Evolutionary conservation across 2,888 invertebrate species (phyloP).

Genomic region (Zaprionus lineosus): DNA sequence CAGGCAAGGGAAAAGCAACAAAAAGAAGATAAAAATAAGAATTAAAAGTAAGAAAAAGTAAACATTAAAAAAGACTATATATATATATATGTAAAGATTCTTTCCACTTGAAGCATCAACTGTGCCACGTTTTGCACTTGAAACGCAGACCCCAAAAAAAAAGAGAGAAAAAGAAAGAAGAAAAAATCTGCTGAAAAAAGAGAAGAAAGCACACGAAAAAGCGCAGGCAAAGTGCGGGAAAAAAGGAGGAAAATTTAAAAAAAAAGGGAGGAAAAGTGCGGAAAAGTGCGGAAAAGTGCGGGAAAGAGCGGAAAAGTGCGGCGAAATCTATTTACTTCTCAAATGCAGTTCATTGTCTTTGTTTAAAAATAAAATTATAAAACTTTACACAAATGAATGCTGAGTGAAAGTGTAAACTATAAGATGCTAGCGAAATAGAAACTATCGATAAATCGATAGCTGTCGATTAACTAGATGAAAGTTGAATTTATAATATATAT

Average conservation of each 20-base stretch:
- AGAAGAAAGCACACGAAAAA: not conserved
- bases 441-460: too few relatives aligned
- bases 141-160: slow-evolving; percentile 14
- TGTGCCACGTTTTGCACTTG: slow-evolving; percentile 36
- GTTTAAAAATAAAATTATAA: not conserved
- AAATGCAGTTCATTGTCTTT: slow-evolving; percentile 61
- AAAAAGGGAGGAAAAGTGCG: not conserved
- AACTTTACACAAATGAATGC: slow-evolving; percentile 2
- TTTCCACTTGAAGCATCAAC: slow-evolving; percentile 25
- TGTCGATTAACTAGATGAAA: too few relatives aligned
- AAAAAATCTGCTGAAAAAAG: not conserved
- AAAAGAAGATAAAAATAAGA: not conserved
- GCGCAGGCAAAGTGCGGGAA: not conserved
- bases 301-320: not conserved
- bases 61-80: not conserved
- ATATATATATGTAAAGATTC: slow-evolving; percentile 6
- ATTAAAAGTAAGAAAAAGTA: slow-evolving; percentile 1
- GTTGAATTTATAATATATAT: too few relatives aligned
- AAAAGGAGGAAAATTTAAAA: not conserved
- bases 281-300: not conserved
- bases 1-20: not conserved
- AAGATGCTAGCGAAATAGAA: too few relatives aligned
- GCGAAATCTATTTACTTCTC: not conserved
- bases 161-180: not conserved
- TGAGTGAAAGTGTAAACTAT: too few relatives aligned